Evolutionary conservation across 2,888 invertebrate genomes (phyloP), one percentile per base, ranked within the genome.

Genomic region (Drosophila pseudotalamancana): DNA sequence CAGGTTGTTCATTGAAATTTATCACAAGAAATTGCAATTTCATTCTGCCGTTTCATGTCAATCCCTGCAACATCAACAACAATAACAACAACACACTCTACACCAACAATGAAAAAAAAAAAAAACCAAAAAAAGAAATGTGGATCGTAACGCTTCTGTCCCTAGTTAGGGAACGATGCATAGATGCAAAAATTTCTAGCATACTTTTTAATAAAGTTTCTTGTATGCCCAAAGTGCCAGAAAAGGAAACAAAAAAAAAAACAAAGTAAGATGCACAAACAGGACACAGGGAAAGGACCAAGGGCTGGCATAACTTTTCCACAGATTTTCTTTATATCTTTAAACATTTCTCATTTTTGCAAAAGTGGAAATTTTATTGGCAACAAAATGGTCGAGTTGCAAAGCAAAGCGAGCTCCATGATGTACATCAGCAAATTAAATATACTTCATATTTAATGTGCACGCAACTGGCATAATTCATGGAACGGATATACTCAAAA

Each of bases 121-220:
- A 37, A n/a, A 42, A 0, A 3, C 8, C 4, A 40, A 16, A 35
- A 23, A 37, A n/a, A 32, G 25, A 31, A 12, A 23, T 60, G 11
- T 46, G 21, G 29, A 51, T 53, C 54, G 48, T 48, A 25, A 2
- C 5, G 45, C 11, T 50, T 11, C 34, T 31, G 37, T 12, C 32
- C 40, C 61, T 49, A 19, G 32, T 37, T 23, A 37, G 56, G 39
- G 21, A 39, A 49, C 39, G 37, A 42, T 61, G 43, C 77, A 67
- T 72, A 65, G 77, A 79, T 63, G 84, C 62, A 63, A 51, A 72
- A 68, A 68, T 82, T 71, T 65, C 73, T 73, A 66, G 70, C 80
- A 79, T 83, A 85, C 66, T 85, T 81, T 81, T 81, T 81, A 86
- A 81, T 81, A 81, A 81, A 85, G 83, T 81, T 81, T 86, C 77